These are phyloP conservation scores for Phyllotis vaccarum DNA, from an alignment of 2,797 vertebrate species.

Conservation along the genomic window DNA sequence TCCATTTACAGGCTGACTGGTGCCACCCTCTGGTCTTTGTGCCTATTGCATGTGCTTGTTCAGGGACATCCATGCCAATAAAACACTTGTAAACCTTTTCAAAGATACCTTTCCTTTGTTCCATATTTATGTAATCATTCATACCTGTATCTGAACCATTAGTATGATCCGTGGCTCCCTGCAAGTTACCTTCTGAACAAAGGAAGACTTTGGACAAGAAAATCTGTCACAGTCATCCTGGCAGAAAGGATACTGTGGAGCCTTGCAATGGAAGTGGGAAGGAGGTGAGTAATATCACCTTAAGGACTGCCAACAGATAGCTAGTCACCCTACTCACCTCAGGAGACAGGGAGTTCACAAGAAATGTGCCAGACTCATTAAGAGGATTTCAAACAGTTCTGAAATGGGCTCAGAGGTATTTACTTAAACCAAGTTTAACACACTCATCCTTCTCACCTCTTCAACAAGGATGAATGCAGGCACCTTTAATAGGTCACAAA, in stretches of 20 bases:
- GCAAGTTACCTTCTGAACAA: neutral
- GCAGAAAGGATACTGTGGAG: neutral
- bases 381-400: slow-evolving; percentile 11
- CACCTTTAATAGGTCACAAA: neutral
- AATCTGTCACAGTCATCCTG: neutral
- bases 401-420: neutral
- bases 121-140: neutral
- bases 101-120: neutral
- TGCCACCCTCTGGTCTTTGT: neutral
- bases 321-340: neutral
- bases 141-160: neutral
- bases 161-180: neutral
- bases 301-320: neutral
- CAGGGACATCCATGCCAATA: neutral
- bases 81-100: neutral
- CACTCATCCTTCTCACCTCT: neutral
- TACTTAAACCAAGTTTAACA: neutral
- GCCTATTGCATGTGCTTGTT: too few species aligned
- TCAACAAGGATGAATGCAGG: neutral
- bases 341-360: neutral
- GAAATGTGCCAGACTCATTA: neutral
- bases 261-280: neutral
- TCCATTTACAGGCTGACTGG: neutral
- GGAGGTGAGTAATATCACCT: neutral
- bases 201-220: neutral